Percentiles rank a stretch among this genome's conserved stretches.
phyloP scores from a whole-genome alignment of 2,888 invertebrate genomes.

The Xestia xanthographa region DNA sequence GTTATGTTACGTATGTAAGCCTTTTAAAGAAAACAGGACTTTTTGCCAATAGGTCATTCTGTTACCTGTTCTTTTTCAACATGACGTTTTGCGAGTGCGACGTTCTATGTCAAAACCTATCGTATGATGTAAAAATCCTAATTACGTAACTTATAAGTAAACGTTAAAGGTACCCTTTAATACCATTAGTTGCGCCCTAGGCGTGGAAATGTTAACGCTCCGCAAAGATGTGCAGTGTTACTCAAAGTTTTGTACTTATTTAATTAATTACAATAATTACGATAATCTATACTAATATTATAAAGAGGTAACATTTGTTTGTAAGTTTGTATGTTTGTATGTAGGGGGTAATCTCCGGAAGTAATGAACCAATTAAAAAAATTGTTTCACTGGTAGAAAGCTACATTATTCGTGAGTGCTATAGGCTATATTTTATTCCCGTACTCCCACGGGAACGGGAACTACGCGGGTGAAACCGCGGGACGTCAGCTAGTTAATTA shows the following conservation, averaged over 20 bases:
- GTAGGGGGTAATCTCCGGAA: too few species aligned
- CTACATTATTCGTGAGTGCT: too few species aligned
- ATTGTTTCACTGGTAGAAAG: too few species aligned
- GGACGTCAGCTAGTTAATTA: too few species aligned
- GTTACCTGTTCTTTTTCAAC: neutral
- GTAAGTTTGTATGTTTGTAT: too few species aligned
- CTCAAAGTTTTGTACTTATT: conserved; percentile 67
- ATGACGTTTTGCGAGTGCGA: neutral
- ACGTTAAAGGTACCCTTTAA: conserved; percentile 67
- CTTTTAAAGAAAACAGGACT: neutral
- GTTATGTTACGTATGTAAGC: too few species aligned
- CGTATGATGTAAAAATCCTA: conserved; percentile 40
- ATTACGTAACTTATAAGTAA: conserved; percentile 61
- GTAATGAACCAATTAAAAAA: too few species aligned
- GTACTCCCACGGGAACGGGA: too few species aligned
- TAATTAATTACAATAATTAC: neutral
- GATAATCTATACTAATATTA: too few species aligned
- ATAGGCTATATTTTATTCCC: too few species aligned
- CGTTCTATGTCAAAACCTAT: neutral
- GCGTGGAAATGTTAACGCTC: conserved; percentile 73
- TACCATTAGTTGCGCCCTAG: conserved; percentile 67
- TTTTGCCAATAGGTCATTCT: neutral
- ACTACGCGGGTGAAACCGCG: too few species aligned
- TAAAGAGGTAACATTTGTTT: too few species aligned
- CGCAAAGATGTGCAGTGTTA: conserved; percentile 62